Percentiles rank a stretch among this genome's conserved stretches.
These are phyloP conservation scores for Heliconius erato DNA, from an alignment of 2,888 invertebrate genomes.

Conservation along the genomic window DNA sequence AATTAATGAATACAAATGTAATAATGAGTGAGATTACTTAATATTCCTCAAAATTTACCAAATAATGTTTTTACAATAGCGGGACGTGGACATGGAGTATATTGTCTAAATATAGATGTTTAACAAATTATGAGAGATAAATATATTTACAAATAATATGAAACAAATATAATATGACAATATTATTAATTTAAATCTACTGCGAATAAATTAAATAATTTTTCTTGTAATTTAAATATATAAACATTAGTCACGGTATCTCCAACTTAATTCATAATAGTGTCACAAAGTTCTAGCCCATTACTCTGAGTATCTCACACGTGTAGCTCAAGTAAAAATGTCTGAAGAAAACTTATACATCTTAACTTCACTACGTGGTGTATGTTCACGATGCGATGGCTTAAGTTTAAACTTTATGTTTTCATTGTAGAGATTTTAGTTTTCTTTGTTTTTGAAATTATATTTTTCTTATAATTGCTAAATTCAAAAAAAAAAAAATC, in stretches of 20 bases:
- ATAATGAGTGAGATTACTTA: no score
- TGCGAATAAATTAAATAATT: background rate
- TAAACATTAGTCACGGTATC: background rate
- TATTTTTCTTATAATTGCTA: background rate
- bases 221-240: background rate
- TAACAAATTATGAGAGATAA: no score
- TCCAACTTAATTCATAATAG: constrained; percentile 20
- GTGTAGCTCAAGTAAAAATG: constrained; percentile 43
- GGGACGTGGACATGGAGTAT: no score
- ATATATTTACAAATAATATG: no score
- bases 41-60: no score
- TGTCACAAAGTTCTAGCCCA: constrained; percentile 41
- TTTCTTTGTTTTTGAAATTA: background rate
- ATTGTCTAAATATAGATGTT: no score
- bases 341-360: constrained; percentile 40
- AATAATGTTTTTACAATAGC: no score
- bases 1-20: no score
- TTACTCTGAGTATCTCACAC: constrained; percentile 39
- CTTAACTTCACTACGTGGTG: constrained; percentile 29
- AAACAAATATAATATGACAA: no score
- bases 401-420: background rate
- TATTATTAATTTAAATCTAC: no score
- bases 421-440: background rate
- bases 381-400: background rate
- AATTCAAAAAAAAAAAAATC: no score